Evolutionary conservation across 2,113 vertebrate species (phyloP).

Genomic region (Danionella cerebrum): DNA sequence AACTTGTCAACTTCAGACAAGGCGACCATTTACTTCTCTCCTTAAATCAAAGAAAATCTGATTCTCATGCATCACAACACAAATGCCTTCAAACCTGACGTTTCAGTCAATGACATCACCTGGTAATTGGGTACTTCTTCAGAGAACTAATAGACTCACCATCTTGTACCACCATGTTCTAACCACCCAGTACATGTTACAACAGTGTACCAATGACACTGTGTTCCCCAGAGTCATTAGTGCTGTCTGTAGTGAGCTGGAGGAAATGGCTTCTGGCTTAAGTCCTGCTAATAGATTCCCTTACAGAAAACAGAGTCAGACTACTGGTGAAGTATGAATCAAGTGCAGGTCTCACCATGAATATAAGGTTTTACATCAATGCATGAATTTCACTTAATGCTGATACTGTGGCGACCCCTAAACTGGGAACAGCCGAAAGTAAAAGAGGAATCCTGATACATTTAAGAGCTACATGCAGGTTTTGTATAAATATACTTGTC

Average conservation of each 20-base stretch:
- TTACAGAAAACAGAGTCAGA: constrained; percentile 44
- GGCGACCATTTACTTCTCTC: not conserved
- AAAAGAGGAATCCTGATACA: too few species aligned
- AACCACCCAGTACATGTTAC: too few species aligned
- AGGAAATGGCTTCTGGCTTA: constrained; percentile 59
- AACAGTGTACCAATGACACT: too few species aligned
- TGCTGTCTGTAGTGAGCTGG: constrained; percentile 49
- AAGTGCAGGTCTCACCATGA: constrained; percentile 19
- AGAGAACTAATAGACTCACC: too few species aligned
- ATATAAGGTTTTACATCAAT: not conserved
- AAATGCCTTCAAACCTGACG: not conserved
- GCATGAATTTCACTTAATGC: constrained; percentile 14
- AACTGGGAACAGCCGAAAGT: too few species aligned
- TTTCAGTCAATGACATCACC: too few species aligned
- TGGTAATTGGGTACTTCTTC: too few species aligned
- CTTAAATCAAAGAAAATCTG: not conserved
- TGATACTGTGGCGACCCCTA: too few species aligned
- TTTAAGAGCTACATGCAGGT: too few species aligned
- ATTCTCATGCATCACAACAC: not conserved
- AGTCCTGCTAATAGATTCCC: constrained; percentile 55
- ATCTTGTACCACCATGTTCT: too few species aligned
- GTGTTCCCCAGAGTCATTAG: constrained; percentile 46
- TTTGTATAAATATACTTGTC: too few species aligned
- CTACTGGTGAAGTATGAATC: constrained; percentile 36
- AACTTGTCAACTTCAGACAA: too few species aligned